Conservation (phyloP, 2,113 vertebrate genomes). For the Megalops atlanticus region DNA sequence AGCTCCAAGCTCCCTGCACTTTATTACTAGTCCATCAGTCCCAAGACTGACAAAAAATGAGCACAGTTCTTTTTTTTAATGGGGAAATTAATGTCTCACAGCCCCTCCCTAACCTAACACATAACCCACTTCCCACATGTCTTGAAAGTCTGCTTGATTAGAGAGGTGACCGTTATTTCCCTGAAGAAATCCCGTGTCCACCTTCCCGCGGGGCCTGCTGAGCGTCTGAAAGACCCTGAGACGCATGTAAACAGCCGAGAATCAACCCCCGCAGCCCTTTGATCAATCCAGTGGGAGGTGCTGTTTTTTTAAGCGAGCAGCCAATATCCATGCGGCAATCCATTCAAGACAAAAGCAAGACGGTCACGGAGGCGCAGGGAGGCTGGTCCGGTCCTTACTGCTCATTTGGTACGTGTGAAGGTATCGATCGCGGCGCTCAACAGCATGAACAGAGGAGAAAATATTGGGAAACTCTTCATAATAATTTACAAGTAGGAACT, state of each 20-base stretch:
- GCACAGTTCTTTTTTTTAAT: background rate
- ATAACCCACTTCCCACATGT: background rate
- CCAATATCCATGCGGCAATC: background rate
- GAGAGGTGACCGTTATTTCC: background rate
- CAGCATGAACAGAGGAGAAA: background rate
- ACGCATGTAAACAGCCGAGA: slow-evolving; percentile 20
- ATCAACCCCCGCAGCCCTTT: background rate
- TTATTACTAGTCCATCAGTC: background rate
- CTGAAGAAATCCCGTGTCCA: background rate
- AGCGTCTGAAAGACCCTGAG: background rate
- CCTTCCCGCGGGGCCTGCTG: background rate
- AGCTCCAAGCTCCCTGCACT: background rate
- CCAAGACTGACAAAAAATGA: slow-evolving; percentile 3
- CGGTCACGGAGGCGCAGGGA: background rate
- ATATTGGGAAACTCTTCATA: background rate
- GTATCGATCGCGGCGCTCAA: background rate
- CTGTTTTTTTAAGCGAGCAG: slow-evolving; percentile 9
- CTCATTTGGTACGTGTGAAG: slow-evolving; percentile 3
- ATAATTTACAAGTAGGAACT: background rate
- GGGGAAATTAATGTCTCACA: too few species aligned
- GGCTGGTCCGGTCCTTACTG: background rate
- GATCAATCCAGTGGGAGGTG: slow-evolving; percentile 19
- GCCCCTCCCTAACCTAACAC: too few species aligned
- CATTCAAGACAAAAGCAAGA: background rate
- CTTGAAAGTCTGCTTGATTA: background rate